These are phyloP conservation scores for Listronotus oregonensis DNA, from an alignment of 1,140 invertebrate species.

Conservation along the genomic window DNA sequence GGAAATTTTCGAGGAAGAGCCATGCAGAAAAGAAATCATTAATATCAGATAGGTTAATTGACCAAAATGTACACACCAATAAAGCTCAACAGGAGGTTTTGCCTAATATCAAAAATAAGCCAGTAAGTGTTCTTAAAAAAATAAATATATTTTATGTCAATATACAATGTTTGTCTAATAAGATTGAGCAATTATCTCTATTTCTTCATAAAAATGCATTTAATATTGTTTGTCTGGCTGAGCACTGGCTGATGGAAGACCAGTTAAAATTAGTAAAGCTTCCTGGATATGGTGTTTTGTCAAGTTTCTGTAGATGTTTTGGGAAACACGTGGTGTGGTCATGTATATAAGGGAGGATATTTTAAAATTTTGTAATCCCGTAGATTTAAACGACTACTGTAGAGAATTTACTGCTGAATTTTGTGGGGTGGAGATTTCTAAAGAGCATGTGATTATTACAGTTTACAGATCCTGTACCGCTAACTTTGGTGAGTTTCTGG, in stretches of 20 bases:
- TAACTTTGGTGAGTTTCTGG: background rate
- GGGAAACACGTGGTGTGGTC: background rate
- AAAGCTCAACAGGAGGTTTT: too few species aligned
- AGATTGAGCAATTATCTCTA: background rate
- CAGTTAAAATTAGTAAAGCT: background rate
- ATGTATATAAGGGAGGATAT: background rate
- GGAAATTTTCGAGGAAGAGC: too few species aligned
- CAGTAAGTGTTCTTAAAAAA: too few species aligned
- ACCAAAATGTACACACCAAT: too few species aligned
- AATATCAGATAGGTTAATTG: too few species aligned
- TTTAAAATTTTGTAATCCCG: background rate
- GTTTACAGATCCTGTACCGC: background rate
- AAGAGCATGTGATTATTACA: background rate
- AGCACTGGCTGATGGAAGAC: background rate
- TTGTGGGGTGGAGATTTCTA: background rate
- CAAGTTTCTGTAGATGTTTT: background rate
- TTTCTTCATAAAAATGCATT: background rate
- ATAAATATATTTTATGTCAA: constrained; percentile 1
- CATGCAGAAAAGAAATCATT: too few species aligned
- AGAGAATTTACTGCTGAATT: background rate
- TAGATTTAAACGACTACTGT: background rate
- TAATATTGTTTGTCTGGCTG: constrained; percentile 5
- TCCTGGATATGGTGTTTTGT: background rate
- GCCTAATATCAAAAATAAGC: too few species aligned
- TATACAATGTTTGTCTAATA: constrained; percentile 6